phyloP scores from a whole-genome alignment of 2,113 vertebrate species.

The Grammomys dolichurus region DNA sequence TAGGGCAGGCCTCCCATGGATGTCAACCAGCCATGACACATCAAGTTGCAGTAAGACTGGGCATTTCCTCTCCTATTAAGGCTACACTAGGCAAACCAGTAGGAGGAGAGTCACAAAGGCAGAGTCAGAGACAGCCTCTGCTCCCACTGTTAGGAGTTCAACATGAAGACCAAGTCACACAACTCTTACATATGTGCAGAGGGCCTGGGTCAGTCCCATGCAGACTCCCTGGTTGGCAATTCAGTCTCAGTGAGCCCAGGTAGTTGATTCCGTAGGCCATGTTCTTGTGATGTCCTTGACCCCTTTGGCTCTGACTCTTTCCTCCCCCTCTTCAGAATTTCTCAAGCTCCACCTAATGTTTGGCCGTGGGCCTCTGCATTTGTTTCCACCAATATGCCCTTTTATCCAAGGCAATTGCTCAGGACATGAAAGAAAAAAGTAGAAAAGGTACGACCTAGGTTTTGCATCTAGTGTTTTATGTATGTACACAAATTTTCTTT shows the following conservation, averaged over 20 bases:
- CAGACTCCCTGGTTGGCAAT: neutral
- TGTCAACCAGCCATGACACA: neutral
- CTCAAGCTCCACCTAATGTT: neutral
- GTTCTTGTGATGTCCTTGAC: neutral
- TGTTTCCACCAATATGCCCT: neutral
- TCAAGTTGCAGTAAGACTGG: neutral
- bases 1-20: neutral
- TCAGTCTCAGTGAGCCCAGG: neutral
- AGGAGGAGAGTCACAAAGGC: neutral
- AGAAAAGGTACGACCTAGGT: neutral
- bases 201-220: neutral
- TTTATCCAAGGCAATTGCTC: slow-evolving; percentile 33
- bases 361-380: neutral
- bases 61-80: neutral
- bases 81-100: neutral
- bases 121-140: neutral
- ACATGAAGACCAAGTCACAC: neutral
- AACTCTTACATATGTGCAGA: neutral
- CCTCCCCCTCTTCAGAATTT: neutral
- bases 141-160: neutral
- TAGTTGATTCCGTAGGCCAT: neutral
- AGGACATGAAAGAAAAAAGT: slow-evolving; percentile 7
- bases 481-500: neutral
- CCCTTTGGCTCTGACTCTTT: neutral
- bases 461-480: slow-evolving; percentile 3